Evolutionary conservation across 2,113 vertebrate species (phyloP), one percentile per base, ranked within the genome.

Genomic region (Siniperca knerii): DNA sequence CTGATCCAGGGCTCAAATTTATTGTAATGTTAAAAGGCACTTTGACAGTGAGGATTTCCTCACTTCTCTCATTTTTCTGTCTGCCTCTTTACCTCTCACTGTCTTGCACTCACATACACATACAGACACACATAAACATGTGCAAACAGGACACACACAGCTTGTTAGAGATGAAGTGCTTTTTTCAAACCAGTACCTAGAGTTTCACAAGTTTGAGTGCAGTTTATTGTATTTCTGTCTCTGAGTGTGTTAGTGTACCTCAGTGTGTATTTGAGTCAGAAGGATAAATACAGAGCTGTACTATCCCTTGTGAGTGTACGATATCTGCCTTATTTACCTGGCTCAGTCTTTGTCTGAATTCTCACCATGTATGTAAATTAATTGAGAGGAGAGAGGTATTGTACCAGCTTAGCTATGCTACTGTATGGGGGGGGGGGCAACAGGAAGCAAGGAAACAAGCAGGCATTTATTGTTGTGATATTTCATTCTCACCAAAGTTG

Each of bases 151-250:
- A 62, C 61, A 62, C 64, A 15, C 50, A 37, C 50, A 33, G 33
- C 42, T 50, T 77, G 75, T 77, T 71, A 20, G 20, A 62, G n/a
- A 82, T 60, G 75, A 88, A 86, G 86, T 82, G 75, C 66, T 79
- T 91, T 89, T 86, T 73, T 81, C 67, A 70, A 88, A 82, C 65
- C 70, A 44, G 42, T 46, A 82, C 70, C 81, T 65, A 44, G 55
- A 82, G 77, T 79, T 77, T 88, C 78, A 79, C 85, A 72, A 46
- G 85, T 81, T 52, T 66, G 54, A 69, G 65, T 23, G 1, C 73
- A 67, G 80, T 81, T 80, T 77, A 78, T 78, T 82, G 75, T 68
- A 23, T 85, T 73, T 50, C 65, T 82, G 76, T 82, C 65, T 87
- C 46, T 54, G 50, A 48, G 40, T 75, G 68, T 42, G 40, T 66